Base-by-base conservation (phyloP, 2,113 vertebrate genomes). In the Petrocephalus zakoni region DNA sequence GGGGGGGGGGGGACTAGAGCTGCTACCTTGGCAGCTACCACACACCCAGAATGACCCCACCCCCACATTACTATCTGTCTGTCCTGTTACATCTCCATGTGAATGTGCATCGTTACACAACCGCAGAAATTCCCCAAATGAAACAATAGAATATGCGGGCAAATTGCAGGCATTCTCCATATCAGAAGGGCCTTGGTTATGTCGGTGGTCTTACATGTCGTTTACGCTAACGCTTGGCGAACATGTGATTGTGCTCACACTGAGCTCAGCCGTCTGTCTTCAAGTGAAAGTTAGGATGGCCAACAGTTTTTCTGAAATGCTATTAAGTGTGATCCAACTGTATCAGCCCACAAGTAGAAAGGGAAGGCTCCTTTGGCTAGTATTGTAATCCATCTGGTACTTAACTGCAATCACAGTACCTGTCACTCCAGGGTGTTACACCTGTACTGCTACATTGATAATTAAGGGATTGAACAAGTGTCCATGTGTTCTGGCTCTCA, bases 241-340 rank as follows among this genome's bases (percentile, higher is more conserved):
- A 75, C 47, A 51, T 51, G 47, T 78, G 68, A 78, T 88, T 78
- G 47, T 34, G 87, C 64, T 78, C 49, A 34, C 68, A 52, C 37
- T 55, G 68, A 61, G 68, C 25, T 64, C 37, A 17, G 47, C 88
- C 88, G 85, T 89, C 88, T 89, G 88, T 89, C 72, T 89, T 83
- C 88, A 29, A 46, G 61, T 17, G 51, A 86, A 47, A 85, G 85
- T 85, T 72, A 85, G 68, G 88, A 86, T 58, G 22, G 56, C 82
- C 81, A 25, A 83, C 87, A 34, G 25, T 49, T 51, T 34, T 61
- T 5, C 21, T 55, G 21, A 22, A 87, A 75, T 56, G 58, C 61
- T 49, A 37, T n/a, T 87, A 22, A 17, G 21, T 17, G 11, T 47
- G 37, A 46, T 15, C 86, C 29, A 58, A 58, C 49, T 19, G 52